These are phyloP conservation scores for Perizoma flavofasciatum DNA, from an alignment of 2,888 invertebrate genomes.

Conservation along the genomic window DNA sequence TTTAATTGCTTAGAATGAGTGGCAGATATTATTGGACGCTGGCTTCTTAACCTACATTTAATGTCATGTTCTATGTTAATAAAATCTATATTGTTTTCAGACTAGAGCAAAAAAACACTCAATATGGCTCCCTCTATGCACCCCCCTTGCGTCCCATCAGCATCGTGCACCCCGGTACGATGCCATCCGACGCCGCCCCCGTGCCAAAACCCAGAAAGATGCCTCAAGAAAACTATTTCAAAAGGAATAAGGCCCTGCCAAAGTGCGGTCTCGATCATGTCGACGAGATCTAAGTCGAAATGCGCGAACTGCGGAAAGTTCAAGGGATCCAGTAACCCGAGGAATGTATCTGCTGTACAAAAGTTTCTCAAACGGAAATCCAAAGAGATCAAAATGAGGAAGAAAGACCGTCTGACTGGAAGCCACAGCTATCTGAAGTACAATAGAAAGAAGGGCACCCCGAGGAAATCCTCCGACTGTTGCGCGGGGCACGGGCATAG, in stretches of 20 bases:
- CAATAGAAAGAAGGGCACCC: slow-evolving; percentile 50
- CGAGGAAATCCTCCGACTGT: slow-evolving; percentile 47
- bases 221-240: slow-evolving; percentile 58
- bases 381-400: slow-evolving; percentile 58
- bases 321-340: slow-evolving; percentile 42
- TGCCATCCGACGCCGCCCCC: slow-evolving; percentile 72
- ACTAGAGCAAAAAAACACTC: slow-evolving; percentile 41
- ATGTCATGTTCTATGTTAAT: slow-evolving; percentile 3
- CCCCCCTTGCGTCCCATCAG: slow-evolving; percentile 71
- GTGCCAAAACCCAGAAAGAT: slow-evolving; percentile 67
- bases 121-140: slow-evolving; percentile 65
- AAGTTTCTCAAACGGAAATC: slow-evolving; percentile 63
- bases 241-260: slow-evolving; percentile 62
- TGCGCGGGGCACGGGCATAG: slow-evolving; percentile 71
- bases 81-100: slow-evolving; percentile 44
- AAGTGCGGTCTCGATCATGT: slow-evolving; percentile 72
- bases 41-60: slow-evolving; percentile 49
- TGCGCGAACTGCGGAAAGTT: slow-evolving; percentile 61
- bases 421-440: slow-evolving; percentile 55
- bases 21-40: slow-evolving; percentile 55
- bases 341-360: slow-evolving; percentile 48
- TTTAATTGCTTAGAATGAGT: slow-evolving; percentile 49
- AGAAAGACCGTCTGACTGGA: slow-evolving; percentile 57
- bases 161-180: slow-evolving; percentile 65
- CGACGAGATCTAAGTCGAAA: slow-evolving; percentile 57